Evolutionary conservation across 2,888 invertebrate species (phyloP), one percentile per base, ranked within the genome.

Genomic region (Alcis repandata): DNA sequence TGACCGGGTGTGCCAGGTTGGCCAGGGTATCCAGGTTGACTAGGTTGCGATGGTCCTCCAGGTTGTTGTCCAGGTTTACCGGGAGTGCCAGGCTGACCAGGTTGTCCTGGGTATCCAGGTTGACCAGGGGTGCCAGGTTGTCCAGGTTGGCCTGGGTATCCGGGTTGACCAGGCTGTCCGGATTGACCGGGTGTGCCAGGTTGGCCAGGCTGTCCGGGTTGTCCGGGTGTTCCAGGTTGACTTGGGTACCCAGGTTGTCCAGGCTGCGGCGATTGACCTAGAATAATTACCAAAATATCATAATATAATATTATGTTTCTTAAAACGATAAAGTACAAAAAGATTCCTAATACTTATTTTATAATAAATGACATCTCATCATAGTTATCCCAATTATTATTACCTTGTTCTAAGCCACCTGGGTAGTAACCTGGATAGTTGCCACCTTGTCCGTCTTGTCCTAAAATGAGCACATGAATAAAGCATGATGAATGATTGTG

Each of bases 1-100:
- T 59, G 38, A 7, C 68, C 74, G 49, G 90, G 91, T 33, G 76
- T 79, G 7, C 84, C 85, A 0, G 88, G 83, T 0, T 75, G 62
- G n/a, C n/a, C 74, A 49, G 82, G 82, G 6, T 59, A 41, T 6
- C 68, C 74, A 51, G 90, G 91, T 33, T 76, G 79, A 8, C 84
- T 85, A 0, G 88, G 83, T 0, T 75, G 62, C 15, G 40, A 40
- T 40, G 74, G 82, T 68, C 0, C 65, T 52, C 7, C 77, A 76
- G 9, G 74, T 15, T 41, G 76, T 4, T 63, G 52, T 1, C 27
- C 27, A 36, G 73, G 75, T 0, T 70, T 41, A 8, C 73, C 73
- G 32, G 73, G 70, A 4, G 63, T 46, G 0, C 75, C 73, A 11
- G 76, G 74, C 0, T 69, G 61, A 11, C 48, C 67, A 3, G 72